Base-by-base conservation (phyloP, 2,113 vertebrate species). In the Brachypodius melanocephalos region DNA sequence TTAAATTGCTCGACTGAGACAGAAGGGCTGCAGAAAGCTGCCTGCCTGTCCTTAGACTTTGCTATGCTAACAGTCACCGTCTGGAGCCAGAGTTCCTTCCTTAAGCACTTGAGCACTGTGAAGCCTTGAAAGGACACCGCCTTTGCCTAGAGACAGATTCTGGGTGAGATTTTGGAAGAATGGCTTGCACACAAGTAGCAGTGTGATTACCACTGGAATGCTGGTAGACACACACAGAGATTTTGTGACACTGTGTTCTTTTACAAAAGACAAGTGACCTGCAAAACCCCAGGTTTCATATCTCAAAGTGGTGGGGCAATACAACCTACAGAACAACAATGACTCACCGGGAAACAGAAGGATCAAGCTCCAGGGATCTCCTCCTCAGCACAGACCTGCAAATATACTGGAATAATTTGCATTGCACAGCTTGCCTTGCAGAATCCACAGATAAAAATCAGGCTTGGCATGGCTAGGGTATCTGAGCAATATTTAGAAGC, bases 391-490 rank as follows among this genome's bases (percentile, higher is more conserved):
- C 59, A 90, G 79, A 88, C 85, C 89, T 85, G 81, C 88, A 86
- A 93, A 95, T 46, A 85, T 40, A 61, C 72, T 21, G 73, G 72
- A 84, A 90, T 88, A 14, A 93, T 93, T 94, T 92, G 90, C 90
- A 86, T 95, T 93, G 94, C 94, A 91, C 79, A 86, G 85, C 93
- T 92, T 90, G 80, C 67, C 51, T 91, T 85, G 88, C 90, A 86
- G 90, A 90, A 78, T 77, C 90, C 88, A 45, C 55, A 93, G 93
- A 93, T 95, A 32, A 77, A 94, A 92, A 89, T 90, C 86, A 48
- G 65, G 83, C 86, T 75, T 92, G 94, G 94, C 93, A 62, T 59
- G 68, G 90, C 49, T 59, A 34, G 80, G 86, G 43, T 81, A 88
- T 73, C 92, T 42, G 85, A 85, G 89, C 66, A 76, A 38, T 79